A percentile compares a stretch with the other conserved stretches of the same genome.
These are phyloP conservation scores for Leucoptera coffeella DNA, from an alignment of 2,888 invertebrate genomes.

Conservation along the genomic window DNA sequence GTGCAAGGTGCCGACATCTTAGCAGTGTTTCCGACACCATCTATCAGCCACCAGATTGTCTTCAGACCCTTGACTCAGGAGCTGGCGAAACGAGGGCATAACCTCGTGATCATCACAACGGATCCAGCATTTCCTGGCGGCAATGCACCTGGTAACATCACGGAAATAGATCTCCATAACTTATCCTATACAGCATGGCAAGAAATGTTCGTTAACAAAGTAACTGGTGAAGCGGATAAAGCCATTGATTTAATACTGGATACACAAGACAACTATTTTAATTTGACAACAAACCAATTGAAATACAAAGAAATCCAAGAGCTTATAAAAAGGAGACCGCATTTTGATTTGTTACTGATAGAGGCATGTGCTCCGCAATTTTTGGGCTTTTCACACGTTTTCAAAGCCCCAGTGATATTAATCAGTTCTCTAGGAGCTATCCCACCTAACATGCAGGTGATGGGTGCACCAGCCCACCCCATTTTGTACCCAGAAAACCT, in stretches of 20 bases:
- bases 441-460: neutral
- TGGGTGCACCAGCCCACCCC: neutral
- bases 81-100: neutral
- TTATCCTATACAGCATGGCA: neutral
- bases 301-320: neutral
- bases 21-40: neutral
- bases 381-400: neutral
- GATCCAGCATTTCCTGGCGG: slow-evolving; percentile 1
- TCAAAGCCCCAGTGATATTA: neutral
- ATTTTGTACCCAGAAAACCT: neutral
- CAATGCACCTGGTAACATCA: neutral
- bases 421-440: neutral
- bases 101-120: neutral
- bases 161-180: neutral
- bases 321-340: neutral
- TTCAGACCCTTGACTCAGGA: slow-evolving; percentile 1
- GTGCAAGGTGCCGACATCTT: neutral
- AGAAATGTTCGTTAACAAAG: neutral
- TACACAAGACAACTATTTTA: neutral
- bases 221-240: neutral
- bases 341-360: neutral
- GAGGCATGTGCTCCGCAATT: neutral
- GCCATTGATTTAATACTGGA: neutral
- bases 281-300: too few relatives aligned
- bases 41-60: slow-evolving; percentile 1